phyloP scores from a whole-genome alignment of 2,888 invertebrate species.

The Bhutanitis thaidina region DNA sequence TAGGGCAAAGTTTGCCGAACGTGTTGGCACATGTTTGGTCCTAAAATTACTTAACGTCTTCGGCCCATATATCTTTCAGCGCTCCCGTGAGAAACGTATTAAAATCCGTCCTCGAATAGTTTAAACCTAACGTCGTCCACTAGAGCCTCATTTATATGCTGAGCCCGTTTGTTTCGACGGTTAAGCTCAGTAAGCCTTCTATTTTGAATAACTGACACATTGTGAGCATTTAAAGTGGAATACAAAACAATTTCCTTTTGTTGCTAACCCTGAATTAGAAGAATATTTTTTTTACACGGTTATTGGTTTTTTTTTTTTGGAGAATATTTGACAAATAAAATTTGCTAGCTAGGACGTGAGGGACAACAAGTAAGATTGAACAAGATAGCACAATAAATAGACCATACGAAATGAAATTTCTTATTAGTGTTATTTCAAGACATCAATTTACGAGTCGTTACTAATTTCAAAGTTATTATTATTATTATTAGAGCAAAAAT shows the following conservation, averaged over 20 bases:
- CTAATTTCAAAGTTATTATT: too few species aligned
- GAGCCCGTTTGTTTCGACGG: slow-evolving; percentile 34
- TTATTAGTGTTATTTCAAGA: too few species aligned
- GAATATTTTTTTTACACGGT: neutral
- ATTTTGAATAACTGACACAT: slow-evolving; percentile 43
- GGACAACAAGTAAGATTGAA: too few species aligned
- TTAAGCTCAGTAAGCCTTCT: slow-evolving; percentile 28
- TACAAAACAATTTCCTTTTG: slow-evolving; percentile 8
- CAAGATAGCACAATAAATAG: too few species aligned
- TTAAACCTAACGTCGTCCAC: slow-evolving; percentile 27
- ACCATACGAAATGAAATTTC: too few species aligned
- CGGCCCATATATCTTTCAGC: neutral
- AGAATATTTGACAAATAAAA: too few species aligned
- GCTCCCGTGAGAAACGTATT: slow-evolving; percentile 9
- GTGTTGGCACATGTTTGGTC: neutral
- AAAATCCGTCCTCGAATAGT: slow-evolving; percentile 6
- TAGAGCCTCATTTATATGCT: slow-evolving; percentile 44
- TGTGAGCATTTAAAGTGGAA: slow-evolving; percentile 42
- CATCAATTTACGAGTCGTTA: too few species aligned
- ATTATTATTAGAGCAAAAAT: too few species aligned
- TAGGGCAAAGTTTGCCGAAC: neutral
- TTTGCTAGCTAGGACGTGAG: too few species aligned
- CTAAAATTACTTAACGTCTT: neutral
- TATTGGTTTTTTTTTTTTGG: too few species aligned
- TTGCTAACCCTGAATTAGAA: neutral